Base-by-base conservation (phyloP, 64 coral and sea anemone genomes). In the Montipora capricornis region DNA sequence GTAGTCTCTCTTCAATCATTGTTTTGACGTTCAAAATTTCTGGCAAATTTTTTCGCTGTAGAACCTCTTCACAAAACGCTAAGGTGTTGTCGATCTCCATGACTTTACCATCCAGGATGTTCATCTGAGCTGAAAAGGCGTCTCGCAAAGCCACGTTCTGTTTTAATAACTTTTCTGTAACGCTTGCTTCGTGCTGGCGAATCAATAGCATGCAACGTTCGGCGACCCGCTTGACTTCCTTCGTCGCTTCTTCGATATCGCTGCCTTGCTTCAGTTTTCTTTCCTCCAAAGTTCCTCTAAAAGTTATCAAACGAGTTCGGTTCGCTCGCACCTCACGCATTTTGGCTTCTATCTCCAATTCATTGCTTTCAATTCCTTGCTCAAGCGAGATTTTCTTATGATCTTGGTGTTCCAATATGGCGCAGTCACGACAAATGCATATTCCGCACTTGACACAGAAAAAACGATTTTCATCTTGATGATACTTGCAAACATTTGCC, bases 11-110 rank as follows among this genome's bases (percentile, higher is more conserved):
- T 47, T 71, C 64, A 24, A 86, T 9, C 46, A 50, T 49, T 86
- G 45, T 7, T 71, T 71, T 47, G 0, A 86, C 46, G 64, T 86
- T 86, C 19, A 86, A 71, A 71, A 86, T 73, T n/a, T 86, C 82
- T 0, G 64, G 82, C 45, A 86, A 12, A 22, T 86, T 86, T 0
- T 70, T 71, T 49, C 82, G 82, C 12, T 4, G 7, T 47, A 86
- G 66, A 52, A 86, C 4, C 10, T 83, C 60, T n/a, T 29, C 46
- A 16, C 64, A 2, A 86, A 86, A 86, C 0, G 8, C 6, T 2
- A 86, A 71, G n/a, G 44, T 86, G 44, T 22, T 71, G 6, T 71
- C 19, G 10, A 86, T 86, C 16, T 86, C 45, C 14, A 8, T 71
- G 1, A 86, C 13, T 71, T 71, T 86, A 2, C 3, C 82, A 68